A percentile compares a stretch with the other conserved stretches of the same genome.
These are phyloP conservation scores for Galago senegalensis DNA, from an alignment of 2,797 vertebrate genomes.

Conservation along the genomic window DNA sequence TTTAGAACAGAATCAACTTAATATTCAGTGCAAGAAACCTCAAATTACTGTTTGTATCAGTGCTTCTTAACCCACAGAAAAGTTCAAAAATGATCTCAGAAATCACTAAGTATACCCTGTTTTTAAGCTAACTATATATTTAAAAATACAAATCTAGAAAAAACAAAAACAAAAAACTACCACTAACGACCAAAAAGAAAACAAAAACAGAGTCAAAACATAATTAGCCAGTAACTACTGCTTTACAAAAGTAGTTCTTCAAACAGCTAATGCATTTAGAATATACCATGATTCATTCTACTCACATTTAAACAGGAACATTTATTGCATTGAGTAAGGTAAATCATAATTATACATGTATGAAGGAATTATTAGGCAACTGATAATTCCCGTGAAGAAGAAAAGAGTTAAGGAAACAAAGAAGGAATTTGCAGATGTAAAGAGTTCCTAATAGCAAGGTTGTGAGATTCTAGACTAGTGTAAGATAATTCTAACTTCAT, in stretches of 20 bases:
- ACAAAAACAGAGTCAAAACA: conserved; percentile 60
- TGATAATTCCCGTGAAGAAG: neutral
- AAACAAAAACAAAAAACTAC: conserved; percentile 17
- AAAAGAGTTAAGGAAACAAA: conserved; percentile 3
- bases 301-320: conserved; percentile 19
- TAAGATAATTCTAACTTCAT: conserved; percentile 58
- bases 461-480: neutral
- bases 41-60: conserved; percentile 66
- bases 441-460: neutral
- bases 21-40: conserved; percentile 56
- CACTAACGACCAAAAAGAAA: conserved; percentile 60
- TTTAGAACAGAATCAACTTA: conserved; percentile 52
- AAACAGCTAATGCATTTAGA: conserved; percentile 16
- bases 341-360: neutral
- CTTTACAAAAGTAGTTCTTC: conserved; percentile 60
- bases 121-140: conserved; percentile 65
- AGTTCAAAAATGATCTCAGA: conserved; percentile 59
- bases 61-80: conserved; percentile 38
- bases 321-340: neutral
- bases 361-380: neutral
- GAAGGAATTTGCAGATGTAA: conserved; percentile 14
- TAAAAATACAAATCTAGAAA: conserved; percentile 66
- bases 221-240: conserved; percentile 62
- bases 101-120: conserved; percentile 60
- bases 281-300: neutral